Conservation (phyloP, 2,888 invertebrate genomes). For the Cheilosia scutellata region DNA sequence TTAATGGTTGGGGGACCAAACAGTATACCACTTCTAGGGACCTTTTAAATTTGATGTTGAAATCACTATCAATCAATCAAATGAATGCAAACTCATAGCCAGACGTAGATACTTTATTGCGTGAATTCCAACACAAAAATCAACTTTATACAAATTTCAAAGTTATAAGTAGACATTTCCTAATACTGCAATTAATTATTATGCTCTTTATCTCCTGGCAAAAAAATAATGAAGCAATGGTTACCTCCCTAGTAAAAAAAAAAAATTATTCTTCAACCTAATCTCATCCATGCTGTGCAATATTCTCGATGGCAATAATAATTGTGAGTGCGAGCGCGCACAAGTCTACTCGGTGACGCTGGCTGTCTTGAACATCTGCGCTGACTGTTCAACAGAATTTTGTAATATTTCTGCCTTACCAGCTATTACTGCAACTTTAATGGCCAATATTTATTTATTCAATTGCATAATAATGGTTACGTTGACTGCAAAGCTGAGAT, state of each 20-base stretch:
- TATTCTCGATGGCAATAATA: conserved; percentile 35
- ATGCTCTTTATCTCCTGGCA: conserved; percentile 9
- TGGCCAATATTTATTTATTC: conserved; percentile 65
- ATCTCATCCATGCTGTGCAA: conserved; percentile 42
- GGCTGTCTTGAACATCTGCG: conserved; percentile 69
- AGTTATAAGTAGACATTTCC: not conserved
- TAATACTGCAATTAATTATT: conserved; percentile 9
- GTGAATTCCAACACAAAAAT: no score
- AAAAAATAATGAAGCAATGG: conserved; percentile 39
- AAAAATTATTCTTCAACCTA: conserved; percentile 49
- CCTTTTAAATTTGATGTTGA: no score
- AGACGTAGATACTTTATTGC: no score
- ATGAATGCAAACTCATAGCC: no score
- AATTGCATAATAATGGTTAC: conserved; percentile 63
- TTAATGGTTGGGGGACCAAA: no score
- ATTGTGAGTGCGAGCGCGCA: conserved; percentile 29
- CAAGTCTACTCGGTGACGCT: conserved; percentile 30
- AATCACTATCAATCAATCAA: no score
- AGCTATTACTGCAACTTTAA: conserved; percentile 65
- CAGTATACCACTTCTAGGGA: no score
- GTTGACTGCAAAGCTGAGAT: conserved; percentile 45
- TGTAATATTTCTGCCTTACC: conserved; percentile 65
- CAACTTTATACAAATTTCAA: no score
- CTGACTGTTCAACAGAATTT: conserved; percentile 60
- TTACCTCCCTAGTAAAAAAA: conserved; percentile 18